Conservation (phyloP, 2,113 vertebrate species). For the Ictidomys tridecemlineatus region DNA sequence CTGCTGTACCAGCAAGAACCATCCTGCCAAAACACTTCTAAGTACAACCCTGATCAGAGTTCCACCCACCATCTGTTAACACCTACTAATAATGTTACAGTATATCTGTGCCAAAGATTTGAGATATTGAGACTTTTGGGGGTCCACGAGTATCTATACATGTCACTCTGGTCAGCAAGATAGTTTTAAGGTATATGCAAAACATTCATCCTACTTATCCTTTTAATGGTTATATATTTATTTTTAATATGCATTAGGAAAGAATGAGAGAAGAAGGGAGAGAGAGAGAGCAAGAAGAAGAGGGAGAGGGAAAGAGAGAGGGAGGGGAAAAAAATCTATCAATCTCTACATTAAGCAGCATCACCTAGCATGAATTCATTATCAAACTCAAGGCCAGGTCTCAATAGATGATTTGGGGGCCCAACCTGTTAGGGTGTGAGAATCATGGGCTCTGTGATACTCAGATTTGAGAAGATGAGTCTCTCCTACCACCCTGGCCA, state of each 20-base stretch:
- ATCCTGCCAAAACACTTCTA: background rate
- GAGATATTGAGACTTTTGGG: background rate
- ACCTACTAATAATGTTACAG: background rate
- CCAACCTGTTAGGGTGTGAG: background rate
- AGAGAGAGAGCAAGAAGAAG: too few relatives aligned
- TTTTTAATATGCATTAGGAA: background rate
- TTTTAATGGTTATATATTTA: background rate
- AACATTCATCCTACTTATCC: background rate
- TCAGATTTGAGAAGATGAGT: background rate
- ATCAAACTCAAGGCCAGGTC: background rate
- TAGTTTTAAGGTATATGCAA: background rate
- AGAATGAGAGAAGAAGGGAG: too few relatives aligned
- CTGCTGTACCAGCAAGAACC: background rate
- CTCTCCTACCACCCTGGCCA: background rate
- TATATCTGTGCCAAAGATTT: background rate
- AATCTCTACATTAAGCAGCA: background rate
- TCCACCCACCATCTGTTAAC: background rate
- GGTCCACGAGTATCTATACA: background rate
- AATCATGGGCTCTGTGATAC: background rate
- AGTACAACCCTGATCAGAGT: fast-evolving
- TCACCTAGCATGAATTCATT: background rate
- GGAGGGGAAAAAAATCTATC: too few relatives aligned
- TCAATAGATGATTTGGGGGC: background rate
- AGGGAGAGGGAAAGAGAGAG: too few relatives aligned
- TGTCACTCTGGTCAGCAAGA: background rate